Evolutionary conservation across 92 coral and sea anemone species (phyloP).

Genomic region (Parazoanthus darwini): DNA sequence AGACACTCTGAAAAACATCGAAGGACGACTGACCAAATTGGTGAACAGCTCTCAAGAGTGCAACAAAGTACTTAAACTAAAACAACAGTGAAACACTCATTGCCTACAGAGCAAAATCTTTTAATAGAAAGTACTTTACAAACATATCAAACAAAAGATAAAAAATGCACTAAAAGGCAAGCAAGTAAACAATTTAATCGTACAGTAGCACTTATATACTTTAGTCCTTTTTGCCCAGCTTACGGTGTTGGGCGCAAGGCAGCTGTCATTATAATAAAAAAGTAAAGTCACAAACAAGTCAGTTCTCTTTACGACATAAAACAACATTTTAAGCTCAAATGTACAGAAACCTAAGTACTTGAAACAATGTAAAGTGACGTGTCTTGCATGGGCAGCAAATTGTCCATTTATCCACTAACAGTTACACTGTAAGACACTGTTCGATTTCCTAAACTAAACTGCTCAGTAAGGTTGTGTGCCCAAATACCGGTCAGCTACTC

Average conservation of each 20-base stretch:
- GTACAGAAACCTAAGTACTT: not conserved
- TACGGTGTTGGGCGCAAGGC: not conserved
- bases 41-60: conserved; percentile 31
- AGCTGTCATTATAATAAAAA: not conserved
- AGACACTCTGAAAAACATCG: conserved; percentile 51
- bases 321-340: not conserved
- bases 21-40: conserved; percentile 50
- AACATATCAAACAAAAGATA: not conserved
- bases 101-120: not conserved
- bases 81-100: not conserved
- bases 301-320: not conserved
- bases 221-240: too few species aligned
- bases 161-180: conserved; percentile 1
- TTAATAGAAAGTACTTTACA: conserved; percentile 6
- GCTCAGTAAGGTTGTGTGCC: not conserved
- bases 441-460: not conserved
- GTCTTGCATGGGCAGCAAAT: not conserved
- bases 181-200: not conserved
- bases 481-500: not conserved
- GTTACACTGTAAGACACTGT: not conserved
- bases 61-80: not conserved
- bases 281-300: conserved; percentile 5
- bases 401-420: not conserved
- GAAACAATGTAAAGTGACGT: not conserved
- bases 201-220: not conserved